These are phyloP conservation scores for Thunnus albacares DNA, from an alignment of 2,797 vertebrate genomes.

Conservation along the genomic window DNA sequence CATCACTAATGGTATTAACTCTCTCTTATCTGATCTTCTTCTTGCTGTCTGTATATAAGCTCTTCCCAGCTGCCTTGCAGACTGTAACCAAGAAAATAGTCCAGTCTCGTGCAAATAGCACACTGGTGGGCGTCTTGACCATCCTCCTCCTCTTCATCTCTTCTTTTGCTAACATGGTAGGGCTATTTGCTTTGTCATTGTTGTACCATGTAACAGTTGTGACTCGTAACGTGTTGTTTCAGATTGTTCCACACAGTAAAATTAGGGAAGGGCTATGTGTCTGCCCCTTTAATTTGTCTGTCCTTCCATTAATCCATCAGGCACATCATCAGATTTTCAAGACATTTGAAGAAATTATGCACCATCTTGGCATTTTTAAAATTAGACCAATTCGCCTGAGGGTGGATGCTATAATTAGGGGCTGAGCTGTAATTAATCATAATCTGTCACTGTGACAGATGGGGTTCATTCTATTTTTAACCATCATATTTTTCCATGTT, in stretches of 20 bases:
- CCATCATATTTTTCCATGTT: constrained; percentile 26
- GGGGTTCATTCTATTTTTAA: constrained; percentile 48
- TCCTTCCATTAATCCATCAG: not conserved
- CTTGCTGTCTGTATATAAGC: constrained; percentile 59
- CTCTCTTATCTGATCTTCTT: constrained; percentile 62
- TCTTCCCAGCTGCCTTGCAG: constrained; percentile 90
- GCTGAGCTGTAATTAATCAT: constrained; percentile 51
- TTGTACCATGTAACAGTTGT: constrained; percentile 20
- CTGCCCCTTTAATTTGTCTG: constrained; percentile 5
- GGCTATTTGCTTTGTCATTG: constrained; percentile 35
- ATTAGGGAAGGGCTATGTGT: not conserved
- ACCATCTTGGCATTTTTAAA: constrained; percentile 20
- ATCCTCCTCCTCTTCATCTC: constrained; percentile 94
- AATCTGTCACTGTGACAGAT: constrained; percentile 34
- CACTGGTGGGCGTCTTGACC: constrained; percentile 90
- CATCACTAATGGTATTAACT: constrained; percentile 67
- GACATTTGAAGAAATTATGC: constrained; percentile 30
- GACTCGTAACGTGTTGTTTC: constrained; percentile 17
- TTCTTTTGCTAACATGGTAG: constrained; percentile 95
- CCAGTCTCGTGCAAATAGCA: constrained; percentile 93
- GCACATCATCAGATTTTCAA: constrained; percentile 14
- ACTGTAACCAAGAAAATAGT: constrained; percentile 92
- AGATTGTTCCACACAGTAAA: not conserved
- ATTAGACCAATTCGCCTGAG: constrained; percentile 25
- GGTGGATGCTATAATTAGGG: constrained; percentile 41